Evolutionary conservation across 2,797 vertebrate genomes (phyloP), one percentile per base, ranked within the genome.

Genomic region (Sebastes jordani): DNA sequence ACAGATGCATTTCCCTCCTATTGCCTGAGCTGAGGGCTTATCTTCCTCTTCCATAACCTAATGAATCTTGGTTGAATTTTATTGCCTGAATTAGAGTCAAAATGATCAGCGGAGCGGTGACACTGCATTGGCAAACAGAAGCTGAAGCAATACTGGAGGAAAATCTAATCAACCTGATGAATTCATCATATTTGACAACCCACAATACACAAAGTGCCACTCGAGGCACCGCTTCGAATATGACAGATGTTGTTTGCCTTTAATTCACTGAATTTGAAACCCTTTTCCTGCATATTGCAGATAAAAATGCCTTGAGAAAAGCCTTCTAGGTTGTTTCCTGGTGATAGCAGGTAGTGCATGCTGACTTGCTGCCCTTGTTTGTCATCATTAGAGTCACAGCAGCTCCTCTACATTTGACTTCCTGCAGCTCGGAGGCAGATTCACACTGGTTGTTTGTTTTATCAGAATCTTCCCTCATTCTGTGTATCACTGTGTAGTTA

Each of bases 181-280:
- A 89, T 86, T 87, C 27, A 78, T 91, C 79, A 72, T 74, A 69
- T 72, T 76, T 87, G 68, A 89, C 84, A 84, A 76, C 60, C 75
- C 73, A 56, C 22, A 70, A 78, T 67, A 23, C 32, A 64, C 61
- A 29, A 5, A 56, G 46, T 54, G 27, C 34, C 27, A 76, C 87
- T 84, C 1, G 67, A 84, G 80, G 78, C 78, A 72, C 23, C 72
- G 7, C 65, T 76, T 56, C 4, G 8, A 34, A 34, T 71, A 67
- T 84, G 75, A 89, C 23, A 82, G 80, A 85, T 85, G 32, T 46
- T 81, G 23, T 82, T 66, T 83, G 18, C 23, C 4, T 62, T 27
- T 55, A 23, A 63, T 56, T 67, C 46, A 23, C 30, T 77, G 58
- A 29, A 65, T 75, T 60, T 81, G 32, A 78, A 80, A 82, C 2